Evolutionary conservation across 2,797 vertebrate species (phyloP).

Genomic region (Chaenodraco wilsoni): DNA sequence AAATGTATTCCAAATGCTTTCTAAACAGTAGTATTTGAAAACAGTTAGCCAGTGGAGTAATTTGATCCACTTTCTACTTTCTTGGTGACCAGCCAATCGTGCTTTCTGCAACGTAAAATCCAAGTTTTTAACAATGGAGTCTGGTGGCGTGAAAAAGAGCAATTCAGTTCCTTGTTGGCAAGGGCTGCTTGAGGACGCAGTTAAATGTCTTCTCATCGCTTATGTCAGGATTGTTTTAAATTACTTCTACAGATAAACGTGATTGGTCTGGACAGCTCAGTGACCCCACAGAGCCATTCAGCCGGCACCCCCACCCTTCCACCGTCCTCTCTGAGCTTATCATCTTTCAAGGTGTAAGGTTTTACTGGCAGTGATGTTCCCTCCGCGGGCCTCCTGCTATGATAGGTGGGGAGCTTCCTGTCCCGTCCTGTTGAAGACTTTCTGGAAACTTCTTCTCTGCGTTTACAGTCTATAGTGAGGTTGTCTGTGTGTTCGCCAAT

Average conservation of each 20-base stretch:
- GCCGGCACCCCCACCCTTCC: conserved; percentile 39
- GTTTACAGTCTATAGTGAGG: not conserved
- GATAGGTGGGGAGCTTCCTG: conserved; percentile 44
- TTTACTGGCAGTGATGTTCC: conserved; percentile 50
- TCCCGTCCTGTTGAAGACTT: conserved; percentile 44
- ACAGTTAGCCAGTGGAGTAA: no score
- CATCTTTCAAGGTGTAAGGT: conserved; percentile 54
- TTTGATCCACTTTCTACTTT: no score
- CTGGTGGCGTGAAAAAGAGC: no score
- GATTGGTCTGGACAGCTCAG: conserved; percentile 55
- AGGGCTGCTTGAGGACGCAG: no score
- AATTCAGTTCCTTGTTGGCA: no score
- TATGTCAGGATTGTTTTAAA: conserved; percentile 16
- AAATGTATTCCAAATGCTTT: no score
- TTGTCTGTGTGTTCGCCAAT: not conserved
- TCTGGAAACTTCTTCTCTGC: conserved; percentile 20
- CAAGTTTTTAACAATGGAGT: no score
- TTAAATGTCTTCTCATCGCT: not conserved
- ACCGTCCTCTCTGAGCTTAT: conserved; percentile 55
- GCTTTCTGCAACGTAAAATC: no score
- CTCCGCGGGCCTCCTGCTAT: conserved; percentile 45
- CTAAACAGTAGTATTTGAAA: no score
- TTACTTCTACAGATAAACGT: conserved; percentile 15
- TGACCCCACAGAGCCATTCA: conserved; percentile 37
- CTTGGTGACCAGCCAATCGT: no score